Evolutionary conservation across 2,888 invertebrate genomes (phyloP).

Genomic region (Drosophila birchii): DNA sequence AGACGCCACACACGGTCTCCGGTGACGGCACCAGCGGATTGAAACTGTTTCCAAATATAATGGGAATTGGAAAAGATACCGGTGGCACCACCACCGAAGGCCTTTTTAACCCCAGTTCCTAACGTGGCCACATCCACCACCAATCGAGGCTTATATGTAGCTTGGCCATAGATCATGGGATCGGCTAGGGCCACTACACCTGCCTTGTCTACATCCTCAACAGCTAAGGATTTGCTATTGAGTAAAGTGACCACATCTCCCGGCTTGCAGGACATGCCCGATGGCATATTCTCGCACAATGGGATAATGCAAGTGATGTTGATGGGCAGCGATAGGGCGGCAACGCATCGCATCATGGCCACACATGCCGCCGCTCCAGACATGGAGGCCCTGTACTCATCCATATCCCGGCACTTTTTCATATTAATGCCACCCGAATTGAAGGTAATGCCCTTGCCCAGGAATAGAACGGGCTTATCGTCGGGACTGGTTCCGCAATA

Average conservation of each 20-base stretch:
- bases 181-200: conserved; percentile 92
- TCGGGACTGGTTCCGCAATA: conserved; percentile 85
- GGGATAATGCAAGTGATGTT: conserved; percentile 85
- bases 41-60: conserved; percentile 86
- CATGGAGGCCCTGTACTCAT: conserved; percentile 86
- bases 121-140: conserved; percentile 87
- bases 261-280: conserved; percentile 87
- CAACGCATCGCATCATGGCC: conserved; percentile 86
- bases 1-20: conserved; percentile 88
- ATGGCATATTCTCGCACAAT: conserved; percentile 85
- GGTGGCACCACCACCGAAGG: conserved; percentile 86
- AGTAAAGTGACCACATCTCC: conserved; percentile 85
- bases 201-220: conserved; percentile 88
- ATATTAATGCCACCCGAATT: conserved; percentile 85
- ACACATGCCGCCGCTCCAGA: conserved; percentile 88
- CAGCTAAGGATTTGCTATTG: conserved; percentile 85
- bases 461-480: conserved; percentile 86
- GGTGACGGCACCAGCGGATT: conserved; percentile 86
- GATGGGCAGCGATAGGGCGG: conserved; percentile 86
- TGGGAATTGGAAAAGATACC: conserved; percentile 87
- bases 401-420: conserved; percentile 56
- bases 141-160: conserved; percentile 86
- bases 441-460: conserved; percentile 87
- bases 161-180: conserved; percentile 91
- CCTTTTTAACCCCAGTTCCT: conserved; percentile 85